Conservation (phyloP, 2,113 vertebrate species). For the Stegastes partitus region DNA sequence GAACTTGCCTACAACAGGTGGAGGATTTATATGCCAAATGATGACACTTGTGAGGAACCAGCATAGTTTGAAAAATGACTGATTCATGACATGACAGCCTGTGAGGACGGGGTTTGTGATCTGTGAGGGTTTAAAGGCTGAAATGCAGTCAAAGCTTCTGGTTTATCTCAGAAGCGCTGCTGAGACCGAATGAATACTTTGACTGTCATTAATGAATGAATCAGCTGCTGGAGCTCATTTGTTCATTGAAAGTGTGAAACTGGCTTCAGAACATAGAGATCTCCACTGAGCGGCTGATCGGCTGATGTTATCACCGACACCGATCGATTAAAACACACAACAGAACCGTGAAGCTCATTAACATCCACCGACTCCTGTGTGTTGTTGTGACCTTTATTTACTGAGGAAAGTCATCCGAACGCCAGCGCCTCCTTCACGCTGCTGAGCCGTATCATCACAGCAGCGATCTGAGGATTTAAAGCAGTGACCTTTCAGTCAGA, state of each 20-base stretch:
- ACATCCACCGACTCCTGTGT: conserved; percentile 28
- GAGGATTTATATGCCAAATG: neutral
- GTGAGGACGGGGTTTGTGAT: neutral
- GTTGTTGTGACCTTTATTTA: conserved; percentile 50
- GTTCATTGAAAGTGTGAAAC: neutral
- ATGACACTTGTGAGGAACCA: neutral
- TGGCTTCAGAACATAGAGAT: neutral
- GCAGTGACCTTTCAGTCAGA: conserved; percentile 17
- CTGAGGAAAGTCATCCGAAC: conserved; percentile 46
- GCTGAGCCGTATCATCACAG: conserved; percentile 39
- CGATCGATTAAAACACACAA: neutral
- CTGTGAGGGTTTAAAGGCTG: neutral
- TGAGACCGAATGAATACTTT: neutral
- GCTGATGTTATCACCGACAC: neutral
- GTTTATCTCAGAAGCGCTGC: neutral
- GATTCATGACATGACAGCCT: too few relatives aligned
- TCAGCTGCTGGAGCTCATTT: conserved; percentile 8
- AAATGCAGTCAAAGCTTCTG: neutral
- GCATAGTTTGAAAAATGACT: too few relatives aligned
- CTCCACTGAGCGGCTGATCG: neutral
- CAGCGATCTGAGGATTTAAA: conserved; percentile 12
- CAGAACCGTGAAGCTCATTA: neutral
- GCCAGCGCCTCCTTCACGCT: conserved; percentile 45
- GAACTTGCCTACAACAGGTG: neutral
- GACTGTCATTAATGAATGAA: neutral